Evolutionary conservation across 2,797 vertebrate species (phyloP), one percentile per base, ranked within the genome.

Genomic region (Ceyx erithaca): DNA sequence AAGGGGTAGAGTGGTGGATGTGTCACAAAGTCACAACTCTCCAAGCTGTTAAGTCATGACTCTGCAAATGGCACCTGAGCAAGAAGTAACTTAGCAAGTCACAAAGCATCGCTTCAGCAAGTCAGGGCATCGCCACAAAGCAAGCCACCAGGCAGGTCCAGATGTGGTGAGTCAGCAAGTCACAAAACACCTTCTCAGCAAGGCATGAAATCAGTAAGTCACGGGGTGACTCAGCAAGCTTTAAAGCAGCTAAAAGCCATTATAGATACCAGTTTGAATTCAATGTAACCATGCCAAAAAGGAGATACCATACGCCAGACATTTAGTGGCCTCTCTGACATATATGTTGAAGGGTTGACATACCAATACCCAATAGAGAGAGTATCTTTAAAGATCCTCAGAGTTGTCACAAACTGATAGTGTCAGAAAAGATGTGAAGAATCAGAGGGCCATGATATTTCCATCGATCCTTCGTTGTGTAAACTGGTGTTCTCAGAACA

Each of bases 91-190:
- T 20, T n/a, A 7, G 16, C 30, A 48, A 72, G 52, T 14, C 11
- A 4, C 0, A 10, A 41, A 73, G 57, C 61, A 31, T 3, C 0
- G 0, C 2, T 37, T 35, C 14, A 2, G 26, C 4, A 6, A 66
- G 63, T n/a, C 30, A 5, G 2, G 0, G 46, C 31, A 71, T 25
- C 63, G 40, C 77, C 41, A n/a, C 33, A 7, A n/a, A 70, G 46
- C 28, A 12, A 52, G 54, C 14, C 3, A 1, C 0, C 0, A 49
- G 69, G 61, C 64, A 20, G 13, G 4, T 7, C 37, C 0, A 0
- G 49, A 20, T 10, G 33, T 26, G 59, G 30, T 33, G 59, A 90
- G 70, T 55, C 75, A 84, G 70, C 43, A 57, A 59, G 59, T 13
- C 63, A 67, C 57, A 46, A 80, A 57, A 48, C 16, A 73, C 28